Evolutionary conservation across 2,113 vertebrate species (phyloP).

Genomic region (Polypterus senegalus): DNA sequence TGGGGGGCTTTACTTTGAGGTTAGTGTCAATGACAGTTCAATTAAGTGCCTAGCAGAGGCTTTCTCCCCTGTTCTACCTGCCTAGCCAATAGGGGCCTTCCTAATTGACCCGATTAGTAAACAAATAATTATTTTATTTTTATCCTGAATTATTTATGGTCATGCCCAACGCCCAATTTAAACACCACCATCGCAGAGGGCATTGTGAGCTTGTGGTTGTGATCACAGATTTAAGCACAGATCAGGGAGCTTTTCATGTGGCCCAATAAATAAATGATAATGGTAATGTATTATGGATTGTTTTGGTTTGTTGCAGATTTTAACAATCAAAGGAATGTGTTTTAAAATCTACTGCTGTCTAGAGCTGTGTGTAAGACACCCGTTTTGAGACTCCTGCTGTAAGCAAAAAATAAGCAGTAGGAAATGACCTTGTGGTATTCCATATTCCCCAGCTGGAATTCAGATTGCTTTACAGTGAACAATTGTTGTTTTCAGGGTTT

Average conservation of each 20-base stretch:
- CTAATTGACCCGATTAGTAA: constrained; percentile 19
- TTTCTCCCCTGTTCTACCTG: constrained; percentile 1
- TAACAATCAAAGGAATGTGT: constrained; percentile 44
- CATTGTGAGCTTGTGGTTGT: constrained; percentile 7
- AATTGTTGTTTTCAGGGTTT: too few relatives aligned
- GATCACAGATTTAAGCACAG: constrained; percentile 44
- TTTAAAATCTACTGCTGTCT: constrained; percentile 19
- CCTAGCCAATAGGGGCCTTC: background rate
- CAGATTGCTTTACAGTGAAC: too few relatives aligned
- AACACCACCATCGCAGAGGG: background rate
- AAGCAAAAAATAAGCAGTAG: too few relatives aligned
- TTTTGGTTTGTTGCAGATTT: constrained; percentile 47
- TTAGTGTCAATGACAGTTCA: background rate
- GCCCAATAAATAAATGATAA: constrained; percentile 56
- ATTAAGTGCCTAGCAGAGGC: background rate
- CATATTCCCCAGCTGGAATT: too few relatives aligned
- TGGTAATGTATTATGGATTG: constrained; percentile 56
- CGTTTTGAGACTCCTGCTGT: too few relatives aligned
- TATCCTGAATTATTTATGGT: constrained; percentile 21
- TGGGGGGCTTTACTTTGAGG: background rate
- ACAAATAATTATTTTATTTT: constrained; percentile 22
- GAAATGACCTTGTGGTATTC: too few relatives aligned
- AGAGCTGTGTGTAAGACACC: too few relatives aligned
- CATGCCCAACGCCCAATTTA: constrained; percentile 1
- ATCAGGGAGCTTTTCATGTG: constrained; percentile 21